phyloP scores from a whole-genome alignment of 2,888 invertebrate genomes.

The Drosophila phalerata region DNA sequence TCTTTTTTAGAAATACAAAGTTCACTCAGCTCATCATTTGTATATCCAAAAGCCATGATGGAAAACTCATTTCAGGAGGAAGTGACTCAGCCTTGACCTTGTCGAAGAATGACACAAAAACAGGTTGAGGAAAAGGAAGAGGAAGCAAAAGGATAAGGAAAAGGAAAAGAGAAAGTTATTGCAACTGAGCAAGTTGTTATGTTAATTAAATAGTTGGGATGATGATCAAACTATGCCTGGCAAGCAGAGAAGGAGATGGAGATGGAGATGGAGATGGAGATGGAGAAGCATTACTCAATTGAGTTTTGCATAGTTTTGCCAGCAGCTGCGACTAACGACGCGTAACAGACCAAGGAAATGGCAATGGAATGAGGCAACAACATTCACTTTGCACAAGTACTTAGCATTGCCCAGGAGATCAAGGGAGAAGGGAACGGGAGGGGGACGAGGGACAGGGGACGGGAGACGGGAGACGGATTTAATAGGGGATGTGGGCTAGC shows the following conservation, averaged over 20 bases:
- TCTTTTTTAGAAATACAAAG: neutral
- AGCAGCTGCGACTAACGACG: conserved; percentile 58
- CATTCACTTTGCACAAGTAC: conserved; percentile 51
- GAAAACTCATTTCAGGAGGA: neutral
- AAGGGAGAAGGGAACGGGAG: neutral
- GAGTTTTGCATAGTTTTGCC: conserved; percentile 57
- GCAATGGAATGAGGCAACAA: conserved; percentile 12
- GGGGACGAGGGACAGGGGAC: neutral
- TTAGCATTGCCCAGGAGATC: conserved; percentile 36
- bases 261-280: conserved; percentile 6
- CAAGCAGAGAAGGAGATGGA: conserved; percentile 4
- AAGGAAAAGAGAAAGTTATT: conserved; percentile 12
- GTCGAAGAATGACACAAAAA: conserved; percentile 1
- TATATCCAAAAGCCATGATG: conserved; percentile 23
- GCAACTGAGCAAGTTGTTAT: conserved; percentile 26
- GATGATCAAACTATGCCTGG: conserved; percentile 26
- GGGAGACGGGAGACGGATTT: too few relatives aligned
- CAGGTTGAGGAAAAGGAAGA: neutral
- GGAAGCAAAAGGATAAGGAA: neutral
- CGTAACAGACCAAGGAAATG: conserved; percentile 33
- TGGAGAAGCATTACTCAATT: conserved; percentile 42
- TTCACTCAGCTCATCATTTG: conserved; percentile 39
- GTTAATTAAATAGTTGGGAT: conserved; percentile 47
- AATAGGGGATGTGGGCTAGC: neutral
- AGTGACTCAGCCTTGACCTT: conserved; percentile 29